Conservation (phyloP, 2,113 vertebrate genomes). For the Lepidothrix coronata region DNA sequence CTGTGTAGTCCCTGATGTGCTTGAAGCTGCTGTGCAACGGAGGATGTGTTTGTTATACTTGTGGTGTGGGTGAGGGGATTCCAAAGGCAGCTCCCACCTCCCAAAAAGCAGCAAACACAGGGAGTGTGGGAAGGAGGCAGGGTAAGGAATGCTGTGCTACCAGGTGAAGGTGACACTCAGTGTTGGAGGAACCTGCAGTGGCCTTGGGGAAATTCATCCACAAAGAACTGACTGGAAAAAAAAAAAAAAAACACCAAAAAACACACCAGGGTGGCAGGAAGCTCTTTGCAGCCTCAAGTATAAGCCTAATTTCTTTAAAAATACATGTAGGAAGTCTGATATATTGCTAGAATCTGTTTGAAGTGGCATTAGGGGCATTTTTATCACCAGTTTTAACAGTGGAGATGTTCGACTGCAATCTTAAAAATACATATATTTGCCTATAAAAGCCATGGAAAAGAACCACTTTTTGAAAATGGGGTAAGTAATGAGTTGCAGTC, state of each 20-base stretch:
- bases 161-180: neutral
- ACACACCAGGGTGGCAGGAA: neutral
- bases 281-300: neutral
- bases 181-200: neutral
- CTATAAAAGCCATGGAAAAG: neutral
- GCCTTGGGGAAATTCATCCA: neutral
- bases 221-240: rapidly evolving
- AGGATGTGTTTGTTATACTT: rapidly evolving
- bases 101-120: neutral
- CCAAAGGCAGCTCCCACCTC: neutral
- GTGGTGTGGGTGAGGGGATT: neutral
- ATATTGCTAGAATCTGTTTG: neutral
- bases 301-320: neutral
- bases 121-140: neutral
- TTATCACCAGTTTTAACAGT: neutral
- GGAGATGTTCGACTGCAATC: neutral
- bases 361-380: neutral
- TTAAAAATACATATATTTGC: neutral
- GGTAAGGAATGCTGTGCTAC: rapidly evolving
- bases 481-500: neutral
- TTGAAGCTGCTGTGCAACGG: neutral
- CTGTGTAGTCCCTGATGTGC: neutral
- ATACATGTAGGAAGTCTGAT: neutral
- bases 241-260: too few relatives aligned
- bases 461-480: neutral